These are phyloP conservation scores for Mercenaria mercenaria DNA, from an alignment of 1,140 invertebrate genomes.

Conservation along the genomic window DNA sequence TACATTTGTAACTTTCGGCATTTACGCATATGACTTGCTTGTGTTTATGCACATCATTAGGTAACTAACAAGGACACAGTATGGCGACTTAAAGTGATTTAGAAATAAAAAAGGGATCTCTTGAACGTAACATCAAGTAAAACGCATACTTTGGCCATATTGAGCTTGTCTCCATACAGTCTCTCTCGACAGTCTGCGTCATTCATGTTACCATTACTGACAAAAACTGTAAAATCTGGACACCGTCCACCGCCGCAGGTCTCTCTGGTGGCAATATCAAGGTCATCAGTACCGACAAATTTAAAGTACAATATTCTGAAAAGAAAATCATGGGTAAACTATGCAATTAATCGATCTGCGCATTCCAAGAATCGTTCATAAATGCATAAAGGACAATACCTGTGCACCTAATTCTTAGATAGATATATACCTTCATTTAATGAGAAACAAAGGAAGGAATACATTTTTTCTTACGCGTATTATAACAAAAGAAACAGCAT, in stretches of 20 bases:
- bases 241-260: conserved; percentile 27
- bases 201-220: not conserved
- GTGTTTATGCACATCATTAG: too few relatives aligned
- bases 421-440: not conserved
- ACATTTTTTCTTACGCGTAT: too few relatives aligned
- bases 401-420: not conserved
- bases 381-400: not conserved
- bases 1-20: too few relatives aligned
- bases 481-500: too few relatives aligned
- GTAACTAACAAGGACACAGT: too few relatives aligned
- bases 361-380: not conserved
- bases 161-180: conserved; percentile 18
- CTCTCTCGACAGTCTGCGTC: conserved; percentile 29
- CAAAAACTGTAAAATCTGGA: conserved; percentile 40
- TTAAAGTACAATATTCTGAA: conserved; percentile 61
- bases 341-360: too few relatives aligned
- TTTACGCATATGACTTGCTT: too few relatives aligned
- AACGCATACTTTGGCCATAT: conserved; percentile 19
- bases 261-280: not conserved
- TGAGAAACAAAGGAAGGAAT: not conserved
- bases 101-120: too few relatives aligned
- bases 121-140: too few relatives aligned
- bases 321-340: not conserved
- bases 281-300: not conserved
- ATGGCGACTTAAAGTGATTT: too few relatives aligned